A percentile compares a stretch with the other conserved stretches of the same genome.
Evolutionary conservation across 1,140 invertebrate genomes (phyloP).

Genomic region (Pachypsylla venusta): DNA sequence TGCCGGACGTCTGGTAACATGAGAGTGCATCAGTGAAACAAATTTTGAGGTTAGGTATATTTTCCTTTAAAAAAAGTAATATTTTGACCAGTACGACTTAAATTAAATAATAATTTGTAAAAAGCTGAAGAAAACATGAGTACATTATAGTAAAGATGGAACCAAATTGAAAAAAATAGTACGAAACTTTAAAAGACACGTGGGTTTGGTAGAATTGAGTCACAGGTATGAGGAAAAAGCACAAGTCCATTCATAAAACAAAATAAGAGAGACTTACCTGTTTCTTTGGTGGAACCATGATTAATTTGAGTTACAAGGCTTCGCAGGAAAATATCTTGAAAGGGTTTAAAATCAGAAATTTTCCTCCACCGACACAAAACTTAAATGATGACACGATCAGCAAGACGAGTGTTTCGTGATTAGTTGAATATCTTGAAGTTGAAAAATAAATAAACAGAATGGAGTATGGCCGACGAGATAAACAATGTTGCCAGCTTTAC

Average conservation of each 20-base stretch:
- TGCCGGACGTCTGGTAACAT: too few relatives aligned
- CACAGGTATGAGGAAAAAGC: not conserved
- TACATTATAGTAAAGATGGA: not conserved
- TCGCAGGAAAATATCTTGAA: conserved; percentile 4
- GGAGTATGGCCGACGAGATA: too few relatives aligned
- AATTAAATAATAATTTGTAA: not conserved
- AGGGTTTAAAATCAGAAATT: conserved; percentile 6
- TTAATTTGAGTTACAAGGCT: conserved; percentile 16
- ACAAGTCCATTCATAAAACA: not conserved
- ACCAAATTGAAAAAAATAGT: not conserved
- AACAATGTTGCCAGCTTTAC: too few relatives aligned
- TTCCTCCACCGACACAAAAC: conserved; percentile 6
- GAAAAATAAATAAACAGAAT: too few relatives aligned
- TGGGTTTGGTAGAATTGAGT: not conserved
- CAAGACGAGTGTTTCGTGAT: too few relatives aligned
- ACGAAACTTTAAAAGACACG: not conserved
- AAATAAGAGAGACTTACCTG: conserved; percentile 34
- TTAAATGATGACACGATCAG: too few relatives aligned
- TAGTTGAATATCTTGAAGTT: too few relatives aligned
- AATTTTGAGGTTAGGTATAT: too few relatives aligned
- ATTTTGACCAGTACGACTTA: too few relatives aligned
- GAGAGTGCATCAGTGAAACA: too few relatives aligned
- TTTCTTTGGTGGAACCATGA: conserved; percentile 57
- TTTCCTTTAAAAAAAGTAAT: too few relatives aligned
- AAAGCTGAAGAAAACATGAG: not conserved